Conservation (phyloP, 23 tunicate species). For the Ciona savignyi region DNA sequence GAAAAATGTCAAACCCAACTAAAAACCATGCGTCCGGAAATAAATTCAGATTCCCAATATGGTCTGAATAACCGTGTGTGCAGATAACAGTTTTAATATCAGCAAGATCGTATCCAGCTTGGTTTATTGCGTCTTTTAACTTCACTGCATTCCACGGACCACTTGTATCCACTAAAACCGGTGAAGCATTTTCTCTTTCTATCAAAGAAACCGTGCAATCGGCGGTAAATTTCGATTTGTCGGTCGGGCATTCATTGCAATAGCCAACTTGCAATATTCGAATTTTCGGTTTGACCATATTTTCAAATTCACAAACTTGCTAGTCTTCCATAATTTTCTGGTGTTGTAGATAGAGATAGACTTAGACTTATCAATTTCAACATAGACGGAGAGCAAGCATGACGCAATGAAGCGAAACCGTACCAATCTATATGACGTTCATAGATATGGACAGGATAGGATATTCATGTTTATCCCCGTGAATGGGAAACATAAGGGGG, state of each 20-base stretch:
- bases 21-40: slow-evolving; percentile 44
- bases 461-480: too few relatives aligned
- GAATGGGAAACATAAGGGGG: too few relatives aligned
- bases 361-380: too few relatives aligned
- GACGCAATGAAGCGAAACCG: neutral
- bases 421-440: too few relatives aligned
- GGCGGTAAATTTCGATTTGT: too few relatives aligned
- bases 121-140: slow-evolving; percentile 5
- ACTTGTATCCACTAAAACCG: slow-evolving; percentile 66
- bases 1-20: slow-evolving; percentile 57
- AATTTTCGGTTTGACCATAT: too few relatives aligned
- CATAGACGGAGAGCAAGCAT: neutral
- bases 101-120: slow-evolving; percentile 1
- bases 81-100: slow-evolving; percentile 65
- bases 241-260: too few relatives aligned
- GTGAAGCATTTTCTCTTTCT: slow-evolving; percentile 23
- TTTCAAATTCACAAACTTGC: too few relatives aligned
- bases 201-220: slow-evolving; percentile 46
- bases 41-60: slow-evolving; percentile 59
- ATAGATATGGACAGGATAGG: too few relatives aligned
- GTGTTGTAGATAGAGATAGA: too few relatives aligned
- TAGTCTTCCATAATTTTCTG: too few relatives aligned
- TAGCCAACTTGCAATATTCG: too few relatives aligned
- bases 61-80: slow-evolving; percentile 86
- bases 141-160: slow-evolving; percentile 67